phyloP scores from a whole-genome alignment of 2,797 vertebrate genomes.

The Tarsius wallacei region DNA sequence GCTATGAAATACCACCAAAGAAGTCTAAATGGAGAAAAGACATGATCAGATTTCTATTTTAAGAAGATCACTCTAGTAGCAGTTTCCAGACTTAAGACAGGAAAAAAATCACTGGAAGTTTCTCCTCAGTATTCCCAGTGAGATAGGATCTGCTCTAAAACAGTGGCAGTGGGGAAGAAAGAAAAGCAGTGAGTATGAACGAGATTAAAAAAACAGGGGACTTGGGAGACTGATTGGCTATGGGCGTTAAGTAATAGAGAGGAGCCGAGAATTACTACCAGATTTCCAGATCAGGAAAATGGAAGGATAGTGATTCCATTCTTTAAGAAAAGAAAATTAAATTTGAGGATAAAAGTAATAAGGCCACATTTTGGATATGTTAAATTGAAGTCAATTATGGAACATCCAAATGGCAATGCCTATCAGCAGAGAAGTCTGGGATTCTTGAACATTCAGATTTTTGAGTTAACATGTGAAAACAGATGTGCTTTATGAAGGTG shows the following conservation, averaged over 20 bases:
- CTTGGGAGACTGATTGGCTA: not conserved
- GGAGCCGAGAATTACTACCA: not conserved
- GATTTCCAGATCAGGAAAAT: slow-evolving; percentile 34
- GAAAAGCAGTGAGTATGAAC: not conserved
- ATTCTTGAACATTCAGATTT: slow-evolving; percentile 26
- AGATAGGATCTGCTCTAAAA: not conserved
- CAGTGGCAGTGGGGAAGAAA: not conserved
- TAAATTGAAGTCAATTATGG: slow-evolving; percentile 3
- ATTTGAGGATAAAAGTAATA: slow-evolving; percentile 20
- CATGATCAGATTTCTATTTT: slow-evolving; percentile 56
- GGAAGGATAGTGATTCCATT: not conserved
- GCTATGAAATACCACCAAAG: not conserved
- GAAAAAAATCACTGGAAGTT: not conserved
- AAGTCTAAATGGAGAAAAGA: slow-evolving; percentile 66
- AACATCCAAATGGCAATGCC: not conserved
- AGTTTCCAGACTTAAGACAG: slow-evolving; percentile 30
- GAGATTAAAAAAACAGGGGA: not conserved
- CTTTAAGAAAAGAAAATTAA: slow-evolving; percentile 32
- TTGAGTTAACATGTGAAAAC: not conserved
- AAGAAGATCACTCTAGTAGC: slow-evolving; percentile 15
- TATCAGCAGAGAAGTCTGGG: not conserved
- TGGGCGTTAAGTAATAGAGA: not conserved
- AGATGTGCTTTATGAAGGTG: not conserved
- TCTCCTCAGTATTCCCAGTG: not conserved
- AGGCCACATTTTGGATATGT: slow-evolving; percentile 39